Percentiles rank a stretch among this genome's conserved stretches.
phyloP scores from a whole-genome alignment of 2,113 vertebrate species.

The Coturnix japonica region DNA sequence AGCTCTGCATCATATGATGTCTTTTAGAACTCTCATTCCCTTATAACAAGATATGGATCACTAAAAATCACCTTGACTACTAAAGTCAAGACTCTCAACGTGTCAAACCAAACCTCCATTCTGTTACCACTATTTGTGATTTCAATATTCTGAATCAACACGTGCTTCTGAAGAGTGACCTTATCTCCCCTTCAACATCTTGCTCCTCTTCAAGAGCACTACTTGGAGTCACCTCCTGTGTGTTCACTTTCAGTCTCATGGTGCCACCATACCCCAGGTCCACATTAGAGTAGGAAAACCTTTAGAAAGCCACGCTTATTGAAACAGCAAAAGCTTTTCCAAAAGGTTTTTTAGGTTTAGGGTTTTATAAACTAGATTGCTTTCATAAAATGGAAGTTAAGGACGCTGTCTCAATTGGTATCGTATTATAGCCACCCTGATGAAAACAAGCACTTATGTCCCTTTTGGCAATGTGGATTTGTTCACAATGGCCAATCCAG shows the following conservation, averaged over 20 bases:
- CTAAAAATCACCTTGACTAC: neutral
- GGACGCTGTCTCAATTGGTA: neutral
- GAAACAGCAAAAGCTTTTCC: neutral
- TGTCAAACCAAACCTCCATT: neutral
- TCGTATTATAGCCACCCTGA: conserved; percentile 11
- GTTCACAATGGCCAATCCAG: neutral
- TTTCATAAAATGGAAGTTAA: conserved; percentile 2
- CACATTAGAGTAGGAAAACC: rapidly evolving
- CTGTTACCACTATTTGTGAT: neutral
- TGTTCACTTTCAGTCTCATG: neutral
- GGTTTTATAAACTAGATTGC: neutral
- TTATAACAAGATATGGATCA: neutral
- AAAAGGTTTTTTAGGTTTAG: neutral
- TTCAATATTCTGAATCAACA: neutral
- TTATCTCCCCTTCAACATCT: neutral
- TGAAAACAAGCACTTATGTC: neutral
- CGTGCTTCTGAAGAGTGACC: neutral
- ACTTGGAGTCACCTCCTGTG: neutral
- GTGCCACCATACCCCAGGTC: neutral
- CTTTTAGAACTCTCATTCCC: no score
- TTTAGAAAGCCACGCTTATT: neutral
- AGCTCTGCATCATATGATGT: no score
- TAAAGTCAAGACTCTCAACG: neutral
- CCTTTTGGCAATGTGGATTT: neutral
- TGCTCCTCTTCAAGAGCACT: neutral